Base-by-base conservation (phyloP, 2,888 invertebrate genomes). In the Protophormia terraenovae region DNA sequence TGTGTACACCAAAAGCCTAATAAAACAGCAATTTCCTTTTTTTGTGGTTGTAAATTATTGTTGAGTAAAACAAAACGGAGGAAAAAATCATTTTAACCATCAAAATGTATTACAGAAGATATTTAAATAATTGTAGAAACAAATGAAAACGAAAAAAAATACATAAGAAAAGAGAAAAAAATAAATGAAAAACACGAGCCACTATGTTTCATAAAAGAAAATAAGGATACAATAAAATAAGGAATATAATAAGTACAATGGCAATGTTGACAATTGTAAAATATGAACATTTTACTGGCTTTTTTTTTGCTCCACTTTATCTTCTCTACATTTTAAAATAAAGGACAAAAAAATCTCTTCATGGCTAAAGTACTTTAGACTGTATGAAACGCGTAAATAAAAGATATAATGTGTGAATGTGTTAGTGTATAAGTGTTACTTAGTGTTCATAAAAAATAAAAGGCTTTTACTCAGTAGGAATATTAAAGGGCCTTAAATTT, bases 51-150 rank as follows among this genome's bases (percentile, higher is more conserved):
- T 27, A 47, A 78, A 60, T 60, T 47, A 77, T 29, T 55, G 38
- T 27, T 27, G 1, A 75, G 32, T 16, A 12, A 27, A 71, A 14
- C n/a, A 41, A 71, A 16, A 24, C 5, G n/a, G n/a, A n/a, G n/a
- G n/a, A 55, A 27, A n/a, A 72, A 41, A 55, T 19, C 66, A 12
- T n/a, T 66, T 66, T 32, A 16, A 5, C 45, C 24, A 45, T 60
- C 29, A 76, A 76, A 35, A 67, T 38, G 27, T 41, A 35, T 71
- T 66, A 41, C 41, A 58, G 35, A 69, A 47, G 58, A 75, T 16
- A 82, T 69, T 81, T 62, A 55, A 69, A 55, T 50, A 75, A 67
- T 78, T 69, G 69, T 78, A 69, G 12, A n/a, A 38, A 29, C 16
- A 32, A 41, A 62, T 29, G 2, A 53, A 47, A 55, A 45, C 32